Base-by-base conservation (phyloP, 2,113 vertebrate species). In the Ophthalmolycus amberensis region DNA sequence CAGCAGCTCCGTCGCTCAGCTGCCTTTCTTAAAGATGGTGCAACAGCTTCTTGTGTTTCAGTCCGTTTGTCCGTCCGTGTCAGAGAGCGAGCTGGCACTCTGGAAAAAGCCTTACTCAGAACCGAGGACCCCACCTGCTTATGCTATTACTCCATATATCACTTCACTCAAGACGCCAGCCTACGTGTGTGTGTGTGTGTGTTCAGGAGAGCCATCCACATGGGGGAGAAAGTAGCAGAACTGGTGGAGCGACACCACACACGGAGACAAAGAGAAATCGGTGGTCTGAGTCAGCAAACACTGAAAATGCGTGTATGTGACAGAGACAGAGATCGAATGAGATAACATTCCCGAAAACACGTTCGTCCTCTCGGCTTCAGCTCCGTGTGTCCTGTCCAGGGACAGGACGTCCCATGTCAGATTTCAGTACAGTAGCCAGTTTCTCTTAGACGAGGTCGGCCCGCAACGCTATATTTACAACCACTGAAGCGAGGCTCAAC, bases 31-130 rank as follows among this genome's bases (percentile, higher is more conserved):
- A 9, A 40, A 71, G 56, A 63, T 80, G 83, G 64, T 25, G 88
- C 77, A 89, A 89, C 82, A 38, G 68, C 76, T 71, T 86, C 85
- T 91, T 84, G 80, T 65, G 85, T 92, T 93, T 87, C 87, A 64
- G 59, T 68, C 68, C 1, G 27, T 77, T 80, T 63, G 46, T 71
- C 2, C 15, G 22, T 79, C 77, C 74, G 25, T n/a, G 67, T 84
- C 65, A n/a, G 42, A 71, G 71, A 70, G 75, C n/a, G 7, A 80
- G 65, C 34, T 40, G 44, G 60, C 64, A 56, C 85, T 89, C 89
- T 81, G 42, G 73, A 76, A 92, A 86, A 74, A 60, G 46, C 84
- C 46, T 66, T 87, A 76, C 89, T 52, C 4, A 29, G 88, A 92
- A 91, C 18, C 25, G 20, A 63, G 22, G 75, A 78, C 37, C 71